Evolutionary conservation across 2,888 invertebrate genomes (phyloP), one percentile per base, ranked within the genome.

Genomic region (Eremobia ochroleuca): DNA sequence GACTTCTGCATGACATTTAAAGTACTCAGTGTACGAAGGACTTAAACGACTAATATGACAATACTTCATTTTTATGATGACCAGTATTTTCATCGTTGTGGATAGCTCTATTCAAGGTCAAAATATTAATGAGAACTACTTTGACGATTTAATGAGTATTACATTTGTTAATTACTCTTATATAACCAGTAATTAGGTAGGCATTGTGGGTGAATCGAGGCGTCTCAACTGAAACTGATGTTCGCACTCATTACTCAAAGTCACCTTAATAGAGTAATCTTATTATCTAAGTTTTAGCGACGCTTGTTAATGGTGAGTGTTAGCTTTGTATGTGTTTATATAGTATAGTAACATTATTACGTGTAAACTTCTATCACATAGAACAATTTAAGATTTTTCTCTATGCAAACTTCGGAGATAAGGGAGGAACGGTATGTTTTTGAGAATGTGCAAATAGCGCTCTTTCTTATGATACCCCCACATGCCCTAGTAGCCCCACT

Each of bases 221-320:
- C 86, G 86, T 78, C 83, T 76, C 67, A 79, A 77, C 83, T 75
- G 72, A 80, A 82, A 79, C 83, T 88, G 86, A 88, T 86, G 86
- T 81, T 82, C 73, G 25, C 76, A 75, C 80, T 86, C 88, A 88
- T 88, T 86, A 88, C 73, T 88, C 86, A 88, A 81, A 79, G 86
- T 86, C 86, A 76, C 70, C 67, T 68, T 83, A 86, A 71, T 80
- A 73, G 71, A 82, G 66, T 77, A 68, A 73, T 76, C 67, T 79
- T 86, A 83, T 78, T 67, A 79, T 84, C 62, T 31, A 84, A 87
- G 80, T 84, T 87, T 70, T 64, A 73, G 68, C 28, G 43, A 43
- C 40, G 69, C 46, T 62, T 83, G 31, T 37, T 68, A 61, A 59
- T 67, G 28, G 21, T 40, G 28, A 18, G n/a, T 61, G 13, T 70